These are phyloP conservation scores for Dinomys branickii DNA, from an alignment of 2,113 vertebrate genomes.

Conservation along the genomic window DNA sequence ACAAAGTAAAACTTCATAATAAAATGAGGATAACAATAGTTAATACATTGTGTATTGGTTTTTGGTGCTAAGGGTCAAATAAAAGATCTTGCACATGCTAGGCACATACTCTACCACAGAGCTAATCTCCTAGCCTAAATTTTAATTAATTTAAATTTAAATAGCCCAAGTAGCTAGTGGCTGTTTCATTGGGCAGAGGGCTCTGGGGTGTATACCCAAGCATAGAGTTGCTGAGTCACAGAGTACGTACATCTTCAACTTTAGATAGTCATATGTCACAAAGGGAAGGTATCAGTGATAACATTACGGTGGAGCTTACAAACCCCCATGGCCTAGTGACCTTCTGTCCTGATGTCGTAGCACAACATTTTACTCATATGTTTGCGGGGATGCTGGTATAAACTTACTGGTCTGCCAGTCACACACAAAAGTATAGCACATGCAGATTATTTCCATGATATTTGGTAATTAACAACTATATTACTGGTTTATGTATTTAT, in stretches of 20 bases:
- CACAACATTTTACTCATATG: neutral
- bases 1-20: neutral
- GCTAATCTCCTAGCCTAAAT: neutral
- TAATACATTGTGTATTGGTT: neutral
- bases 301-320: neutral
- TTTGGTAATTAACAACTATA: neutral
- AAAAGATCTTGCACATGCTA: neutral
- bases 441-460: neutral
- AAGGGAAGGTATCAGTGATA: neutral
- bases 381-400: neutral
- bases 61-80: neutral
- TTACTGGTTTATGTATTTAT: neutral
- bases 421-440: neutral
- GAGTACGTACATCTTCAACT: neutral
- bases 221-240: neutral
- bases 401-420: neutral
- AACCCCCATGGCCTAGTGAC: neutral
- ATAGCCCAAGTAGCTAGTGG: neutral
- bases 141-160: slow-evolving; percentile 34
- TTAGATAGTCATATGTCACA: neutral
- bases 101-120: neutral
- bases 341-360: neutral
- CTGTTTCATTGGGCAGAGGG: neutral
- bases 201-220: neutral
- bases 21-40: neutral